phyloP scores from a whole-genome alignment of 1,140 invertebrate genomes.

The Pollicipes pollicipes region DNA sequence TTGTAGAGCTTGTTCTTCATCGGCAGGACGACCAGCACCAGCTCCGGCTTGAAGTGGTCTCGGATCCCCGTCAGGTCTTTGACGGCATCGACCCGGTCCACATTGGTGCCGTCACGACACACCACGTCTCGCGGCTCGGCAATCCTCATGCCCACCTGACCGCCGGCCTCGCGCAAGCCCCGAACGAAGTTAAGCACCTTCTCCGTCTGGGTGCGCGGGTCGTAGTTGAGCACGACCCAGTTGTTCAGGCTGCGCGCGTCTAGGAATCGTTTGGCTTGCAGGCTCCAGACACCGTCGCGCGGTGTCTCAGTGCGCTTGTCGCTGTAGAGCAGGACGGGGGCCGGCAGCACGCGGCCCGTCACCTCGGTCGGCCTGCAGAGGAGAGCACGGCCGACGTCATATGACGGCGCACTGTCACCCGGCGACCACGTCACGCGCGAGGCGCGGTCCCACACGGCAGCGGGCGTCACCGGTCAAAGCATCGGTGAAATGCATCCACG shows the following conservation, averaged over 20 bases:
- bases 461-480: too few relatives aligned
- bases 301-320: not conserved
- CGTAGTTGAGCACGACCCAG: slow-evolving; percentile 10
- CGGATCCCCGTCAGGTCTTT: slow-evolving; percentile 2
- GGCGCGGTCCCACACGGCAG: too few relatives aligned
- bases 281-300: slow-evolving; percentile 7
- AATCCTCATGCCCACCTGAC: slow-evolving; percentile 13
- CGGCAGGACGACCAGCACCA: slow-evolving; percentile 19
- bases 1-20: slow-evolving; percentile 12
- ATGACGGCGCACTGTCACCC: too few relatives aligned
- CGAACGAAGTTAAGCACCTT: not conserved
- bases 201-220: slow-evolving; percentile 5
- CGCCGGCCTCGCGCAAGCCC: not conserved
- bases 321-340: slow-evolving; percentile 1
- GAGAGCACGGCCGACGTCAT: too few relatives aligned
- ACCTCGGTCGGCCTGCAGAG: not conserved
- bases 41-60: slow-evolving; percentile 6
- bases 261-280: slow-evolving; percentile 1
- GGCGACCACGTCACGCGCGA: too few relatives aligned
- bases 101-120: not conserved
- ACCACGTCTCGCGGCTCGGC: slow-evolving; percentile 5
- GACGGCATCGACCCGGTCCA: slow-evolving; percentile 9
- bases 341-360: slow-evolving; percentile 2
- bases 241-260: not conserved
- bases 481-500: too few relatives aligned